Conservation (phyloP, 2,113 vertebrate genomes). For the Chrysochloris asiatica region DNA sequence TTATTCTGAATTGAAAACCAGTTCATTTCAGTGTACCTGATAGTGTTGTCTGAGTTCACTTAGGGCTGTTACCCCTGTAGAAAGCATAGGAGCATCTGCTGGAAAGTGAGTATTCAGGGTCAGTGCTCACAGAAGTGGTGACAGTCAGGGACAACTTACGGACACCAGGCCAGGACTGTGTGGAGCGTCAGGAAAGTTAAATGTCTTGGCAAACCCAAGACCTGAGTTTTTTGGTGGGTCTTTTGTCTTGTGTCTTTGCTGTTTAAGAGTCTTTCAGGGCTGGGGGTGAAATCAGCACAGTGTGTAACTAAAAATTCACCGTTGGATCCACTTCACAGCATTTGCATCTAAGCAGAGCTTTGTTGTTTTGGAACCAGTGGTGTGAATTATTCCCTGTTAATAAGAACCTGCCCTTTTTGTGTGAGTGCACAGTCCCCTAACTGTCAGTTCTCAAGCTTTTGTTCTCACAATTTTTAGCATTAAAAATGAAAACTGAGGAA, state of each 20-base stretch:
- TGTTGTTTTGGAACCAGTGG: constrained; percentile 45
- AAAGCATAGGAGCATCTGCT: neutral
- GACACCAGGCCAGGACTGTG: neutral
- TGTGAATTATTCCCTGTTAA: constrained; percentile 70
- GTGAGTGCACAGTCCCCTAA: neutral
- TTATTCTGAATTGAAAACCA: constrained; percentile 44
- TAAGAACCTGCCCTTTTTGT: constrained; percentile 15
- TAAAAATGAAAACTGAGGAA: constrained; percentile 44
- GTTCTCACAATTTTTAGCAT: constrained; percentile 24
- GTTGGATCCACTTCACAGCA: neutral
- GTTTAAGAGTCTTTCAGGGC: neutral
- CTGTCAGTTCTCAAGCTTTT: neutral
- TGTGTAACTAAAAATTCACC: constrained; percentile 13
- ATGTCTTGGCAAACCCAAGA: neutral
- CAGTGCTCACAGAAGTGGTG: neutral
- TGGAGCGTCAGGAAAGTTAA: neutral
- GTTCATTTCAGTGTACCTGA: neutral
- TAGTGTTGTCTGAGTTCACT: neutral
- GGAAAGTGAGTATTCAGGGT: neutral
- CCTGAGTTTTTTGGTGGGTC: neutral
- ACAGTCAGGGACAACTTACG: neutral
- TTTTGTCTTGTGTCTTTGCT: neutral
- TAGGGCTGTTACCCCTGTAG: neutral
- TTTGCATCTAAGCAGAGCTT: constrained; percentile 9
- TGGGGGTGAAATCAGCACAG: neutral